Percentiles rank a stretch among this genome's conserved stretches.
These are phyloP conservation scores for Lycaon pictus DNA, from an alignment of 2,113 vertebrate species.

Conservation along the genomic window DNA sequence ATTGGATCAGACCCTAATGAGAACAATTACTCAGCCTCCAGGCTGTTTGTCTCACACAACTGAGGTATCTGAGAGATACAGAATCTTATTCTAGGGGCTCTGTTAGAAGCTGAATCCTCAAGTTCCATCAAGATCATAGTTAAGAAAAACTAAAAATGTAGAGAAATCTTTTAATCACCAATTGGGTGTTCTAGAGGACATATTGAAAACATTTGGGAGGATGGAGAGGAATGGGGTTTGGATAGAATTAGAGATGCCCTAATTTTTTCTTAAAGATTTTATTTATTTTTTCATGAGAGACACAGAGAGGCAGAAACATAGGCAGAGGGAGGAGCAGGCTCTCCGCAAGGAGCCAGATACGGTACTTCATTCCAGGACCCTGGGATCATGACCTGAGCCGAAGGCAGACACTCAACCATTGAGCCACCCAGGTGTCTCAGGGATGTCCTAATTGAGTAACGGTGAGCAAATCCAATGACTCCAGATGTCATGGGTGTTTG, in stretches of 20 bases:
- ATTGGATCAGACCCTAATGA: background rate
- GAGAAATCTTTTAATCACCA: background rate
- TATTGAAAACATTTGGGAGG: background rate
- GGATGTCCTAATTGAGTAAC: background rate
- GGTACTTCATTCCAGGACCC: too few species aligned
- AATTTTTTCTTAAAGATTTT: background rate
- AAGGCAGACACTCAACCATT: too few species aligned
- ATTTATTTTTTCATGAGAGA: too few species aligned
- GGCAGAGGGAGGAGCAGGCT: too few species aligned
- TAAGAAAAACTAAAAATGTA: background rate
- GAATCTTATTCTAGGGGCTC: background rate
- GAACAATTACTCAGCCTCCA: background rate
- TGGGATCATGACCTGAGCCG: too few species aligned
- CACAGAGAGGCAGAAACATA: too few species aligned
- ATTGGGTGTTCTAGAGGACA: background rate
- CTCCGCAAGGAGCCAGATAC: too few species aligned
- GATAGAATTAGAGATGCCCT: background rate
- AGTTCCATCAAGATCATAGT: background rate
- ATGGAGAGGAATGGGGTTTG: background rate
- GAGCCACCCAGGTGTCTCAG: too few species aligned
- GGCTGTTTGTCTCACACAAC: background rate
- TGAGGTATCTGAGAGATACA: background rate
- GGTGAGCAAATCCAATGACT: background rate
- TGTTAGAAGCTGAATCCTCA: background rate
- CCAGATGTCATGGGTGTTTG: background rate